phyloP scores from a whole-genome alignment of 2,888 invertebrate genomes.

The Netelia melanura region DNA sequence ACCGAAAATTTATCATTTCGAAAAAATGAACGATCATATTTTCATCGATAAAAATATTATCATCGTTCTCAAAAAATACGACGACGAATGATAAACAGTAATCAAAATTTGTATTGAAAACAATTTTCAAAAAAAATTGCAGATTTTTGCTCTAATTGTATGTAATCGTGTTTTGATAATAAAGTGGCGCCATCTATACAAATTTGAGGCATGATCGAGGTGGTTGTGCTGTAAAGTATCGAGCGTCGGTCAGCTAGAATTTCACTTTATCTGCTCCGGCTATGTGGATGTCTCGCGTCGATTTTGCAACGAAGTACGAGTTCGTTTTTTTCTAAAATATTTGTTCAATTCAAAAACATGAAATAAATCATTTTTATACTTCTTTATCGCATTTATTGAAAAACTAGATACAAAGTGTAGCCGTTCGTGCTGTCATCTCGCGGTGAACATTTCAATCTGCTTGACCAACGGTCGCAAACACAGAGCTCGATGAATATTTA shows the following conservation, averaged over 20 bases:
- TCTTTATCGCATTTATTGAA: no score
- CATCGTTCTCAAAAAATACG: no score
- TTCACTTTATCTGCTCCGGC: background rate
- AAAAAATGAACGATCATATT: no score
- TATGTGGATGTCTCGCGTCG: background rate
- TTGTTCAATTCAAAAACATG: background rate
- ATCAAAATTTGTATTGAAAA: no score
- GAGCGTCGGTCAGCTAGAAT: constrained; percentile 6
- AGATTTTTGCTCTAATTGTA: background rate
- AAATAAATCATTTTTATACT: background rate
- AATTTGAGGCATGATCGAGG: no score
- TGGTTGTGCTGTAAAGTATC: background rate
- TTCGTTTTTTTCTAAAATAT: background rate
- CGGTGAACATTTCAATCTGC: background rate
- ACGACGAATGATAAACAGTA: no score
- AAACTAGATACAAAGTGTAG: background rate
- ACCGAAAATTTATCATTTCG: no score
- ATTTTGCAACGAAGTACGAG: background rate
- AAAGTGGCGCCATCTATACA: constrained; percentile 24
- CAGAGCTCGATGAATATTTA: background rate
- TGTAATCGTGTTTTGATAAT: background rate
- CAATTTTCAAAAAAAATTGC: background rate
- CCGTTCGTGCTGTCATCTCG: constrained; percentile 16
- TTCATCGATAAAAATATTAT: no score
- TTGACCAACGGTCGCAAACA: background rate